Conservation (phyloP, 2,113 vertebrate genomes). For the Conger conger region DNA sequence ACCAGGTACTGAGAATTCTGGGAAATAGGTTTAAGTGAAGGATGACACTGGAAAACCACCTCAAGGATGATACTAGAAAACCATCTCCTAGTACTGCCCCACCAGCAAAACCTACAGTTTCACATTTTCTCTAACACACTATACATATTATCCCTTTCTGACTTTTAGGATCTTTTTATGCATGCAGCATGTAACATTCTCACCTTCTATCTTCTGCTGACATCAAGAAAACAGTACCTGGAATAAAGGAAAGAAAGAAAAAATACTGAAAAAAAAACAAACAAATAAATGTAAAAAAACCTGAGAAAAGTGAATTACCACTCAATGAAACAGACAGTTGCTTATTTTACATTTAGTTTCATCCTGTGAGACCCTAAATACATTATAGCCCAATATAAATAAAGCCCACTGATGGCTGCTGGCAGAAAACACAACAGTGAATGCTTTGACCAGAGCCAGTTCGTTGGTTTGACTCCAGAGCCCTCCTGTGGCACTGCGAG, state of each 20-base stretch:
- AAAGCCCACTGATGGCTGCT: background rate
- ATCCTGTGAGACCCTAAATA: background rate
- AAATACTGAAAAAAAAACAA: too few species aligned
- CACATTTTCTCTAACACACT: background rate
- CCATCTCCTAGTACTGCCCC: background rate
- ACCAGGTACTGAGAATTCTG: background rate
- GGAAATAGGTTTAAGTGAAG: background rate
- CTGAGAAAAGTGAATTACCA: background rate
- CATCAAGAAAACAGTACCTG: background rate
- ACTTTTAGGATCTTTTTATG: background rate
- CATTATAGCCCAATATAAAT: too few species aligned
- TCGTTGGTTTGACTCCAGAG: constrained; percentile 29
- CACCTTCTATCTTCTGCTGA: background rate
- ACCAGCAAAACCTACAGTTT: background rate
- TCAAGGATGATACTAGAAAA: background rate
- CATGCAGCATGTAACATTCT: background rate
- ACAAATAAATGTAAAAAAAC: background rate
- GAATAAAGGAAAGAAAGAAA: background rate
- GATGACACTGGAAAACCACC: background rate
- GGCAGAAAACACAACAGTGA: constrained; percentile 26
- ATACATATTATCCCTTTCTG: background rate
- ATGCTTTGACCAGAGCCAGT: constrained; percentile 32
- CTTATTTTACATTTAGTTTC: background rate
- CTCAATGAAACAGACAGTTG: background rate
- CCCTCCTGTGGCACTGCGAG: constrained; percentile 24